These are phyloP conservation scores for Cylas formicarius DNA, from an alignment of 1,140 invertebrate species.

Conservation along the genomic window DNA sequence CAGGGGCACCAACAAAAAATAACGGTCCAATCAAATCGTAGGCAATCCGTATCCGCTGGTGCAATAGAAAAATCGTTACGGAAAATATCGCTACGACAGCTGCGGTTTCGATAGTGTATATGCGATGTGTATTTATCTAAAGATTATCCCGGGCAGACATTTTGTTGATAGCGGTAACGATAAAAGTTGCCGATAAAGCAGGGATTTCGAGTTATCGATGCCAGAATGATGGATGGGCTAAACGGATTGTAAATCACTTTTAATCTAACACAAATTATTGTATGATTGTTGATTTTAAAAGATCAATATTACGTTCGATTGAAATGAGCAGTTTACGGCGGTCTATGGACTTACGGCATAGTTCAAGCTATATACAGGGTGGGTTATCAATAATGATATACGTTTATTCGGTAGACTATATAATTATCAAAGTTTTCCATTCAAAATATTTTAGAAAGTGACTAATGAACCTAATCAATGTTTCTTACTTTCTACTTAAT, in stretches of 20 bases:
- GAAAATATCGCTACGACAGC: conserved; percentile 12
- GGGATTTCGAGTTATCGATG: conserved; percentile 36
- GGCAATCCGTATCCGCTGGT: too few relatives aligned
- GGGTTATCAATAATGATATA: too few relatives aligned
- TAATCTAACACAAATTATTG: conserved; percentile 35
- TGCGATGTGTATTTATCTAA: conserved; percentile 12
- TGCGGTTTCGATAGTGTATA: conserved; percentile 4
- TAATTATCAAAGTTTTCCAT: too few relatives aligned
- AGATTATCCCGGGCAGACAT: conserved; percentile 32
- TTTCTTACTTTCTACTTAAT: too few relatives aligned
- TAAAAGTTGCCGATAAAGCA: conserved; percentile 35
- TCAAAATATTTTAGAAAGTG: too few relatives aligned
- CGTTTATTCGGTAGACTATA: too few relatives aligned
- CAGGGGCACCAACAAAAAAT: too few relatives aligned
- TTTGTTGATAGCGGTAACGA: conserved; percentile 29
- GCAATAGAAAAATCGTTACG: conserved; percentile 22
- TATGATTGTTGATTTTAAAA: conserved; percentile 17
- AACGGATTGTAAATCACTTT: conserved; percentile 39
- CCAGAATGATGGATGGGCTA: conserved; percentile 34
- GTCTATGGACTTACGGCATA: too few relatives aligned
- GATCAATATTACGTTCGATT: conserved; percentile 14
- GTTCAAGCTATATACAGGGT: too few relatives aligned
- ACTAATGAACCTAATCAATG: too few relatives aligned
- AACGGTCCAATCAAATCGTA: too few relatives aligned
- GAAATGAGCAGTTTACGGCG: too few relatives aligned